Evolutionary conservation across 2,888 invertebrate genomes (phyloP).

Genomic region (Periphyllus acericola): DNA sequence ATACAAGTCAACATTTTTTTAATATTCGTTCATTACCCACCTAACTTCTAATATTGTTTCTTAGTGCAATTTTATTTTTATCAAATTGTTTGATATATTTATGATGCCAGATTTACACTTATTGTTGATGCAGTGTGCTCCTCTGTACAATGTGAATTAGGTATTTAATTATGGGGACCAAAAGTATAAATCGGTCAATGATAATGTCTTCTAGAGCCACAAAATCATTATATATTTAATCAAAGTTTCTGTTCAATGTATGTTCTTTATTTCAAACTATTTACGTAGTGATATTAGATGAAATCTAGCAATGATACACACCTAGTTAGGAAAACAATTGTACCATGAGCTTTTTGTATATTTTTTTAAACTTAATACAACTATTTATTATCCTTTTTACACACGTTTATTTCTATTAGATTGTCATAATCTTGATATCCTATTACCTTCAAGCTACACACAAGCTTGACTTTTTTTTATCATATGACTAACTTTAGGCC

Average conservation of each 20-base stretch:
- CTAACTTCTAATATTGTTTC: not conserved
- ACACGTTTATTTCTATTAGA: conserved; percentile 8
- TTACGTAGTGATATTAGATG: not conserved
- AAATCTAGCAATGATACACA: not conserved
- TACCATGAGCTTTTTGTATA: conserved; percentile 4
- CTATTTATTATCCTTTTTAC: conserved; percentile 10
- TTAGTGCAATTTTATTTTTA: not conserved
- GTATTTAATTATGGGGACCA: conserved; percentile 37
- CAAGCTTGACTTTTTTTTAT: conserved; percentile 8
- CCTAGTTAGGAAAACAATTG: not conserved
- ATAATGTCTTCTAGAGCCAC: not conserved
- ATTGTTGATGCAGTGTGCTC: not conserved
- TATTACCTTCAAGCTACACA: conserved; percentile 24
- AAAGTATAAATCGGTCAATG: conserved; percentile 19
- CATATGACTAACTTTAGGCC: not conserved
- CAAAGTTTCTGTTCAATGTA: not conserved
- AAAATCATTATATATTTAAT: not conserved
- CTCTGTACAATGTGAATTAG: not conserved
- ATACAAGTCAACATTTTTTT: not conserved
- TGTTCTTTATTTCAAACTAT: not conserved
- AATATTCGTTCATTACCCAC: not conserved
- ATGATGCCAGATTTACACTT: not conserved
- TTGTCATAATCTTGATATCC: not conserved
- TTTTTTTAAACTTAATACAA: conserved; percentile 20
- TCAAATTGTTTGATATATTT: not conserved